A percentile compares a stretch with the other conserved stretches of the same genome.
Evolutionary conservation across 2,113 vertebrate species (phyloP).

Genomic region (Nesoenas mayeri): DNA sequence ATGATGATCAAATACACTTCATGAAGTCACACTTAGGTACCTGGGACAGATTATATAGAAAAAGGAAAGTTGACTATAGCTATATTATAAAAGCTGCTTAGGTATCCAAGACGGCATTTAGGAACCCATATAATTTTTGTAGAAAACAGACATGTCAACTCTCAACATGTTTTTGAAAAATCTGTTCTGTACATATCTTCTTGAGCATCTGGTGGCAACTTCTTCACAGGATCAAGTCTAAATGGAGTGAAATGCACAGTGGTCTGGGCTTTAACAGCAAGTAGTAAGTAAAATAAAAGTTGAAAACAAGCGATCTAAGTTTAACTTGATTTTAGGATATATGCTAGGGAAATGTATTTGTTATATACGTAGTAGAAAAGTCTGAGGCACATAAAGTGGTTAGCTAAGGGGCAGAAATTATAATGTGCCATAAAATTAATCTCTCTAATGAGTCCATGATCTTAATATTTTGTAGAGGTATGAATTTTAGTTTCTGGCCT

Average conservation of each 20-base stretch:
- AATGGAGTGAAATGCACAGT: not conserved
- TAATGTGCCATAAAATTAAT: not conserved
- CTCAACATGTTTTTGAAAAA: not conserved
- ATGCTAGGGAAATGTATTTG: not conserved
- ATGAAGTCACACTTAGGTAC: accelerated
- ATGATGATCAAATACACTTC: not conserved
- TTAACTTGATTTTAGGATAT: not conserved
- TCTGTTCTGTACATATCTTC: not conserved
- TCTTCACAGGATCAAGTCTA: not conserved
- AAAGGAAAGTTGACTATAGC: not conserved
- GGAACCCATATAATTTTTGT: not conserved
- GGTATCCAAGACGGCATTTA: accelerated
- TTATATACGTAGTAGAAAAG: not conserved
- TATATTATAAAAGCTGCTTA: not conserved
- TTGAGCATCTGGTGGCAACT: not conserved
- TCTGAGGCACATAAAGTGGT: not conserved
- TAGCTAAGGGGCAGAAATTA: not conserved
- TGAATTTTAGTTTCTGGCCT: not conserved
- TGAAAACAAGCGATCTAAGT: not conserved
- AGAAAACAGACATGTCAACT: not conserved
- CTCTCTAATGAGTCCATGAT: not conserved
- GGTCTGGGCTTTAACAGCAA: not conserved
- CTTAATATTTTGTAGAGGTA: not conserved
- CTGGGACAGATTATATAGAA: not conserved
- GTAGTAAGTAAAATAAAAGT: not conserved